These are phyloP conservation scores for Meloidogyne exigua DNA, from an alignment of 1,140 invertebrate genomes.

Conservation along the genomic window DNA sequence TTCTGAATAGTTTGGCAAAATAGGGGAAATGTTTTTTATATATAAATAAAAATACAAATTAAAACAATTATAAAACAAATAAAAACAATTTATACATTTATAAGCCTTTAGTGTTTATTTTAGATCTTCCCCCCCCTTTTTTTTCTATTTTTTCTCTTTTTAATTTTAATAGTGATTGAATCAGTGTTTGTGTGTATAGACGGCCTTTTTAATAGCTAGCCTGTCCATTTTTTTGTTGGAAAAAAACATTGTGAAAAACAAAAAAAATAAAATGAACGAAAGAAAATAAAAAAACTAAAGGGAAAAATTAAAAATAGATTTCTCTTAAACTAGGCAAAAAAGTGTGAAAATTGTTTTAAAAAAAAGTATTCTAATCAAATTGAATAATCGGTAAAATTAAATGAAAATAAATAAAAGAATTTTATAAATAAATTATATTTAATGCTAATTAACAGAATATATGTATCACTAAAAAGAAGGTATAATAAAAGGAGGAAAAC, in stretches of 20 bases:
- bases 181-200: not conserved
- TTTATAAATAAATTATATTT: not conserved
- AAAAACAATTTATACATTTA: no score
- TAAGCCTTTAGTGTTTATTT: not conserved
- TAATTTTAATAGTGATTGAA: constrained; percentile 5
- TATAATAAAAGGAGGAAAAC: no score
- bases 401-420: not conserved
- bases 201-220: not conserved
- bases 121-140: not conserved
- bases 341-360: not conserved
- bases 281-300: not conserved
- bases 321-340: not conserved
- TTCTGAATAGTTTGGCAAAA: not conserved
- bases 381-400: not conserved
- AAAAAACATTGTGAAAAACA: not conserved
- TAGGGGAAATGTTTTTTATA: not conserved
- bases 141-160: not conserved
- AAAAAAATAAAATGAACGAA: not conserved
- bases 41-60: not conserved
- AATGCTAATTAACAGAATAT: not conserved
- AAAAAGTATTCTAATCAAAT: not conserved
- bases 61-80: no score
- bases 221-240: not conserved
- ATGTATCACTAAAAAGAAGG: no score
- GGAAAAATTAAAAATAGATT: not conserved